A percentile compares a stretch with the other conserved stretches of the same genome.
Conservation (phyloP, 64 coral and sea anemone species). For the Pachyseris speciosa region DNA sequence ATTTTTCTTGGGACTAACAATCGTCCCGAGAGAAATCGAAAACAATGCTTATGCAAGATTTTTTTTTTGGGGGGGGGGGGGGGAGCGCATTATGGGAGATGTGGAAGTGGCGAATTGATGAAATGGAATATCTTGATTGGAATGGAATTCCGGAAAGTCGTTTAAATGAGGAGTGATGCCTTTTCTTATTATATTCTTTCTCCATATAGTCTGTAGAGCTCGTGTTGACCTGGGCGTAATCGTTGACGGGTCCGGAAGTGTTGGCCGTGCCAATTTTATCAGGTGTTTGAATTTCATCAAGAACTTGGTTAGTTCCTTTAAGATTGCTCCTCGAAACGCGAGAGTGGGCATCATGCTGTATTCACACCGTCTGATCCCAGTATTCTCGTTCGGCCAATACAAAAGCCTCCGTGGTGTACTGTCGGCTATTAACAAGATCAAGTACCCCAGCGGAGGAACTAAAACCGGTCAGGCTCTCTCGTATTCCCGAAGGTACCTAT, state of each 20-base stretch:
- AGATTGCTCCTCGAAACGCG: slow-evolving; percentile 70
- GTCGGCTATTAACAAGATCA: slow-evolving; percentile 54
- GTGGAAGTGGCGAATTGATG: no score
- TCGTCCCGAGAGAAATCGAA: no score
- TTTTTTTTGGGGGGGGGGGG: no score
- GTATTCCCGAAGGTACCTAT: slow-evolving; percentile 47
- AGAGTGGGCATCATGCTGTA: slow-evolving; percentile 73
- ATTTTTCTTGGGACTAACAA: no score
- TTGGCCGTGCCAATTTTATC: slow-evolving; percentile 74
- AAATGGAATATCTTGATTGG: no score
- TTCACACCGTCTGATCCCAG: slow-evolving; percentile 33
- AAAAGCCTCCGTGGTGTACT: slow-evolving; percentile 38
- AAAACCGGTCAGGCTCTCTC: slow-evolving; percentile 72
- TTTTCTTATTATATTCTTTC: background rate
- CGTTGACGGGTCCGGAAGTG: slow-evolving; percentile 86
- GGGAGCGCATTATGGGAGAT: no score
- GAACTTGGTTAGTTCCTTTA: slow-evolving; percentile 76
- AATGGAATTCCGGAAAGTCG: no score
- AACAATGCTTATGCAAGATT: no score
- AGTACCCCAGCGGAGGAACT: slow-evolving; percentile 67
- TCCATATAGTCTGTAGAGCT: slow-evolving; percentile 59
- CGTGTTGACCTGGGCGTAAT: slow-evolving; percentile 80
- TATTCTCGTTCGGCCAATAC: slow-evolving; percentile 65
- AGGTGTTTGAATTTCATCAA: slow-evolving; percentile 73
- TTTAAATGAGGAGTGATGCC: no score